Base-by-base conservation (phyloP, 2,797 vertebrate genomes). In the Pelochelys cantorii region DNA sequence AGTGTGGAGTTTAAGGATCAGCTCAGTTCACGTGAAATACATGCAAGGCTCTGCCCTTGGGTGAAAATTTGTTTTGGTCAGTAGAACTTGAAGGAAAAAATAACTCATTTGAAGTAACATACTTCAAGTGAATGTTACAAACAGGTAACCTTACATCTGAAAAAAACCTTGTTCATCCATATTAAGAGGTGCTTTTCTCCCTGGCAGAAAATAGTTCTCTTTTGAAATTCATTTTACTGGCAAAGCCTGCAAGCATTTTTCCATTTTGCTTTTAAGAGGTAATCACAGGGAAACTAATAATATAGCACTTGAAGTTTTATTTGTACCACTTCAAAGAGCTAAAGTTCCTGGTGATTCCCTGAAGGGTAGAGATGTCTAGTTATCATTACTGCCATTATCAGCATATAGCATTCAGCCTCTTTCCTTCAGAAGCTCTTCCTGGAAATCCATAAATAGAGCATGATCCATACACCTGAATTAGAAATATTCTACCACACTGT, bases 1-100 rank as follows among this genome's bases (percentile, higher is more conserved):
- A 7, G 23, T 8, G 17, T 10, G 22, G 0, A 27, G 5, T 15
- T 42, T 68, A n/a, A n/a, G 55, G 79, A 8, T 81, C 53, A 56
- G 31, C 9, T 9, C 2, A 12, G 11, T 10, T 13, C 90, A 82
- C 27, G 6, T 37, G 23, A 42, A 48, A 60, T 0, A 20, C 37
- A 11, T 53, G n/a, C 68, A 15, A 31, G 18, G 74, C 52, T 81
- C 89, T 75, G 2, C 1, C 65, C 77, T 48, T 48, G 42, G 8
- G 42, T 48, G 42, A 48, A 48, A 48, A 48, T 48, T 48, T 48
- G 42, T 48, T 48, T 48, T 48, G 42, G 42, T 48, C 42, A 48
- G 42, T 42, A 42, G 42, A 48, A 48, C 42, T 48, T 48, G 4
- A 48, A 48, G 42, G 42, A 48, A 48, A 48, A 48, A 48, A 48